Evolutionary conservation across 2,888 invertebrate genomes (phyloP).

Genomic region (Limnephilus auricula): DNA sequence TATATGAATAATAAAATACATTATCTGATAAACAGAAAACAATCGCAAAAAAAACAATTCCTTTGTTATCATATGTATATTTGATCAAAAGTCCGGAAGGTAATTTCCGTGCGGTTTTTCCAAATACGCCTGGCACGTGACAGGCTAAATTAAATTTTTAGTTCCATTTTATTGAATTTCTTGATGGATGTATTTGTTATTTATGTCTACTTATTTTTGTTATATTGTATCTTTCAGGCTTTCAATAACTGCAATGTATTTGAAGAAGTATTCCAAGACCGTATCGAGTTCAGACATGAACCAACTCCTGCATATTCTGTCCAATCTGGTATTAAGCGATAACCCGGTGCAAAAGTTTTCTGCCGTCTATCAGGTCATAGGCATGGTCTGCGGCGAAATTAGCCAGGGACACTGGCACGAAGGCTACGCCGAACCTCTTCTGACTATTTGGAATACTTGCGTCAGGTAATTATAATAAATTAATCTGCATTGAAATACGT

Average conservation of each 20-base stretch:
- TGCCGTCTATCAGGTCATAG: conserved; percentile 69
- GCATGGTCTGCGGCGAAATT: conserved; percentile 68
- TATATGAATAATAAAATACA: no score
- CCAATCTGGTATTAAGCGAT: conserved; percentile 69
- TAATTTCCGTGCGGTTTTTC: no score
- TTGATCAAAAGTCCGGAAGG: no score
- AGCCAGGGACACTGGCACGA: conserved; percentile 65
- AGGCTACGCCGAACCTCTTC: conserved; percentile 67
- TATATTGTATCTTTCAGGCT: conserved; percentile 70
- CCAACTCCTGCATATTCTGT: conserved; percentile 69
- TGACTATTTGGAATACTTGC: conserved; percentile 72
- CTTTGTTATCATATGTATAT: no score
- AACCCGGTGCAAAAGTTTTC: conserved; percentile 70
- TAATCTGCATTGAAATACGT: not conserved
- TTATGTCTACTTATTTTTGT: not conserved
- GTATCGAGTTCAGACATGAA: conserved; percentile 70
- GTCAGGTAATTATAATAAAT: conserved; percentile 70
- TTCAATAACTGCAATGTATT: conserved; percentile 71
- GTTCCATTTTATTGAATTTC: no score
- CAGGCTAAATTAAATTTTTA: no score
- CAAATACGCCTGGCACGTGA: no score
- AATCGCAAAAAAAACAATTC: no score
- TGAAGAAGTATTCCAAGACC: conserved; percentile 69
- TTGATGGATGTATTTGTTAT: no score
- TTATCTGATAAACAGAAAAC: no score